Evolutionary conservation across 2,888 invertebrate species (phyloP).

Genomic region (Cheiracanthium punctorium): DNA sequence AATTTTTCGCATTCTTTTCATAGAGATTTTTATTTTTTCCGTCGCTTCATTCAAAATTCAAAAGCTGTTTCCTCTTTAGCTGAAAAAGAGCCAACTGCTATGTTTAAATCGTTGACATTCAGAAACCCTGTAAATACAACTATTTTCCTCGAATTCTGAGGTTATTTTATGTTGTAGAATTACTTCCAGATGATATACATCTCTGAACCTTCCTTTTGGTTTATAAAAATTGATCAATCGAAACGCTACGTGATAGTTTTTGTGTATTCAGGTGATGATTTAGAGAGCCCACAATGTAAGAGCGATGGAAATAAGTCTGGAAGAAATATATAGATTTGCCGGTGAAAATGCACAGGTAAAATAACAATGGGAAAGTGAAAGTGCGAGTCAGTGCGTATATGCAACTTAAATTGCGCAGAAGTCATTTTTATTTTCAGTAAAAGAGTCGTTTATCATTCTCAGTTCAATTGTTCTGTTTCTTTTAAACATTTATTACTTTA

Average conservation of each 20-base stretch:
- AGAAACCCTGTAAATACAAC: background rate
- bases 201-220: background rate
- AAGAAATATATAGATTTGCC: too few species aligned
- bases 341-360: too few species aligned
- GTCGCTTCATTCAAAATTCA: background rate
- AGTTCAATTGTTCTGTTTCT: too few species aligned
- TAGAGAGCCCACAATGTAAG: too few species aligned
- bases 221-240: background rate
- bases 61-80: background rate
- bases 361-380: too few species aligned
- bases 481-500: too few species aligned
- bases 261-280: too few species aligned
- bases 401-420: too few species aligned
- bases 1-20: conserved; percentile 5
- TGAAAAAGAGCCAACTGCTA: background rate
- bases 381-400: too few species aligned
- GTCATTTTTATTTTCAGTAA: too few species aligned
- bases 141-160: conserved; percentile 4
- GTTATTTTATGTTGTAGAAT: background rate
- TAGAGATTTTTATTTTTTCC: background rate
- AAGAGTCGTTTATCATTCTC: too few species aligned
- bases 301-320: too few species aligned
- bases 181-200: background rate
- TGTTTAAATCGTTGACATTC: conserved; percentile 13
- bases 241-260: background rate